These are phyloP conservation scores for Dysdera silvatica DNA, from an alignment of 1,140 invertebrate genomes.

Conservation along the genomic window DNA sequence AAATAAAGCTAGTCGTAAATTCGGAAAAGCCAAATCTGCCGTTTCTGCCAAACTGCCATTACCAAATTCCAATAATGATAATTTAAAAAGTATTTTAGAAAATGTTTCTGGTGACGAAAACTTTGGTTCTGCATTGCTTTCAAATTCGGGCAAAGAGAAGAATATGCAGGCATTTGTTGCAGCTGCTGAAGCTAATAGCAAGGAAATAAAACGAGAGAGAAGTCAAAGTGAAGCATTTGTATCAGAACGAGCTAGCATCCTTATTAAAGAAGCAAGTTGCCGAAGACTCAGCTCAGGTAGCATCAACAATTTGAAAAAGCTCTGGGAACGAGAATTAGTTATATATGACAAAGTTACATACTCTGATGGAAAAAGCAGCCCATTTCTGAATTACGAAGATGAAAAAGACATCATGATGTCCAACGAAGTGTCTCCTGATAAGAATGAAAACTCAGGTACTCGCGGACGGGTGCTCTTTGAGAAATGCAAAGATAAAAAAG, in stretches of 20 bases:
- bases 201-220: constrained; percentile 36
- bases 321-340: constrained; percentile 67
- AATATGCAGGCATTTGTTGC: no score
- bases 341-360: constrained; percentile 27
- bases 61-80: no score
- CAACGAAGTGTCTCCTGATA: background rate
- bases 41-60: no score
- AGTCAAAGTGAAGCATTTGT: constrained; percentile 43
- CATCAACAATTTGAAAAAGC: constrained; percentile 81
- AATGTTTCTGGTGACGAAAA: no score
- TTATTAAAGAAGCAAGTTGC: constrained; percentile 49
- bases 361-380: constrained; percentile 20
- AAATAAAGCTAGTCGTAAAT: no score
- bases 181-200: constrained; percentile 15
- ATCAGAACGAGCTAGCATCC: constrained; percentile 24
- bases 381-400: constrained; percentile 23
- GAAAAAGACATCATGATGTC: background rate
- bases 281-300: constrained; percentile 87
- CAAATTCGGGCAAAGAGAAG: no score
- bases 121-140: no score
- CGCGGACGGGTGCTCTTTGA: background rate
- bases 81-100: no score
- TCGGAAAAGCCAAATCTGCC: no score
- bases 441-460: background rate
- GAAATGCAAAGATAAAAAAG: constrained; percentile 22